Evolutionary conservation across 1,140 invertebrate genomes (phyloP), one percentile per base, ranked within the genome.

Genomic region (Dysdera silvatica): DNA sequence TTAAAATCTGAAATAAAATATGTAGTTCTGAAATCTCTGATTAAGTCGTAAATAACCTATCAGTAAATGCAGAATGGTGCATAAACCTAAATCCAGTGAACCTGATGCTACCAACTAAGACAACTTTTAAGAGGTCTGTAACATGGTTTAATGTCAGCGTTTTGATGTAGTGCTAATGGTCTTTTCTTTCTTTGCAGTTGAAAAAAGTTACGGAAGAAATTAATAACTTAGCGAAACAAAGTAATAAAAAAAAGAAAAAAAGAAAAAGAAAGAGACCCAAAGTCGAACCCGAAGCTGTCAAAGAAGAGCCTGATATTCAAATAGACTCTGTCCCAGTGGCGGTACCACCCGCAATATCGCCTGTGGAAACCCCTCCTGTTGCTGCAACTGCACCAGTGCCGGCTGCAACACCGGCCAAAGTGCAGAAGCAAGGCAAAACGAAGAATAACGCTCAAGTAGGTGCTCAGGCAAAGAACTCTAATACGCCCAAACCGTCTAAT

Each of bases 201-300:
- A 45, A 51, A 23, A 54, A 60, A 35, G 45, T 69, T 26, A 65
- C 66, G 14, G 67, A 67, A 55, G 53, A 66, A 61, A 65, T 70
- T 26, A 35, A 41, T 37, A 57, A 40, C 49, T 55, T 68, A 12
- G 60, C 64, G 23, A 57, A 31, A 33, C 33, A 79, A 76, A 84
- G 52, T 20, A 52, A 49, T 18, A 57, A 49, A 5, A 60, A 41
- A 49, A 70, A 67, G 67, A 84, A 88, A 74, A 85, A 85, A 68
- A 76, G 83, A 41, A 66, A 66, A 53, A 68, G 71, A 49, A 74
- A 75, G 68, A 77, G 75, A 66, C 71, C 73, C 37, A 76, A 77
- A 51, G 73, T 75, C 49, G 53, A 71, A 41, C 20, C 33, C 31
- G 43, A 41, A 49, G 2, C 24, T 20, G 35, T 43, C 83, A 56